phyloP scores from a whole-genome alignment of 1,140 invertebrate species.

The Rhopalosiphum padi region DNA sequence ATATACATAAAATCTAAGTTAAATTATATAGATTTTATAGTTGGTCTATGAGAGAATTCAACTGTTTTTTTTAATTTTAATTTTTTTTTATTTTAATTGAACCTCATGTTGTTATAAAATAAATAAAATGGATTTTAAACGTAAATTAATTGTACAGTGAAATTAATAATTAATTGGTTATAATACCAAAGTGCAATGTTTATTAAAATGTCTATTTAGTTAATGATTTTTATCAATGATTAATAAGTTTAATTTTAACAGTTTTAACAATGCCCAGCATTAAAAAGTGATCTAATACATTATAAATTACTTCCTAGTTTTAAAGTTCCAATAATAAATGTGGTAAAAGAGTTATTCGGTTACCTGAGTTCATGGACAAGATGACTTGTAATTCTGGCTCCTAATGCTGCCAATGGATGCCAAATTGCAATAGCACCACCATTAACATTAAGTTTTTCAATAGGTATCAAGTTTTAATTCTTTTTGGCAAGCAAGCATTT shows the following conservation, averaged over 20 bases:
- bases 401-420: constrained; percentile 94
- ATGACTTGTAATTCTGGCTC: constrained; percentile 91
- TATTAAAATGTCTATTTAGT: not conserved
- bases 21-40: too few relatives aligned
- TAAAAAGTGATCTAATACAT: constrained; percentile 10
- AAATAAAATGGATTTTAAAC: not conserved
- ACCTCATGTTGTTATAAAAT: accelerated
- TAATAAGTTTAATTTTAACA: not conserved
- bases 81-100: not conserved
- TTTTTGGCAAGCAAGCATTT: constrained; percentile 85
- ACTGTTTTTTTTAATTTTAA: too few relatives aligned
- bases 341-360: constrained; percentile 53
- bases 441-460: constrained; percentile 92
- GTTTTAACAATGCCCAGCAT: not conserved
- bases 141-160: not conserved
- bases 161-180: not conserved
- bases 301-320: not conserved
- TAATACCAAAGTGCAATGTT: not conserved
- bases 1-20: not conserved
- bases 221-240: not conserved
- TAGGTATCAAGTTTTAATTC: constrained; percentile 86
- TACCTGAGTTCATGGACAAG: constrained; percentile 92
- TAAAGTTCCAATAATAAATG: not conserved
- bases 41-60: too few relatives aligned
- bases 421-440: constrained; percentile 98